Percentiles rank a stretch among this genome's conserved stretches.
Evolutionary conservation across 2,888 invertebrate species (phyloP).

Genomic region (Drosophila fungiperda): DNA sequence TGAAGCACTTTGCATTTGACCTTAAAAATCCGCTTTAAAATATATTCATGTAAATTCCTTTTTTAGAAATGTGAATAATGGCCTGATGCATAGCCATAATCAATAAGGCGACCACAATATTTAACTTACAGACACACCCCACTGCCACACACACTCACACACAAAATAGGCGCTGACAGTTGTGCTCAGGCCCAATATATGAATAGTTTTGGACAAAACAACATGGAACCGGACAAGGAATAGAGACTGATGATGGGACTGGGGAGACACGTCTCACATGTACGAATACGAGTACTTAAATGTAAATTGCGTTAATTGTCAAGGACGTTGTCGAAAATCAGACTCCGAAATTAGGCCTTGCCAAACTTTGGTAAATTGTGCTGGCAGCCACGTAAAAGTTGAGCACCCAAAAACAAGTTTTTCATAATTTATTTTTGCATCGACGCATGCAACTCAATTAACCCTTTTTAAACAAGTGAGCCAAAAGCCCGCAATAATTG

Average conservation of each 20-base stretch:
- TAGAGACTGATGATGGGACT: neutral
- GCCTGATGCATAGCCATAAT: conserved; percentile 34
- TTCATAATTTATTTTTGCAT: conserved; percentile 51
- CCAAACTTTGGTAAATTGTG: conserved; percentile 40
- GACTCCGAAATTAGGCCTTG: conserved; percentile 1
- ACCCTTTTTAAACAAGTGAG: conserved; percentile 38
- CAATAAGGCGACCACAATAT: conserved; percentile 50
- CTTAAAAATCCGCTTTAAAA: neutral
- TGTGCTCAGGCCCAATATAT: conserved; percentile 23
- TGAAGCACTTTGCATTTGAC: too few species aligned
- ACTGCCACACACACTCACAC: neutral
- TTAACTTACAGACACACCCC: conserved; percentile 46
- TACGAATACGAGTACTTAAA: conserved; percentile 26
- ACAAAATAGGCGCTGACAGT: conserved; percentile 37
- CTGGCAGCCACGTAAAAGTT: conserved; percentile 45
- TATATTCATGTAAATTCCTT: conserved; percentile 3
- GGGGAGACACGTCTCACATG: conserved; percentile 11
- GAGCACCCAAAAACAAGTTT: conserved; percentile 39
- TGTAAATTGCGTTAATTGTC: conserved; percentile 31
- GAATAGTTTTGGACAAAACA: conserved; percentile 1
- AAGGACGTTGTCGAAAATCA: conserved; percentile 33
- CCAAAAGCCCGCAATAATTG: conserved; percentile 17
- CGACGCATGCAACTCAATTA: conserved; percentile 61
- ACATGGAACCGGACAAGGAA: neutral
- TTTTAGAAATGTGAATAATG: conserved; percentile 4